A percentile compares a stretch with the other conserved stretches of the same genome.
These are phyloP conservation scores for Seriola rivoliana DNA, from an alignment of 2,113 vertebrate species.

Conservation along the genomic window DNA sequence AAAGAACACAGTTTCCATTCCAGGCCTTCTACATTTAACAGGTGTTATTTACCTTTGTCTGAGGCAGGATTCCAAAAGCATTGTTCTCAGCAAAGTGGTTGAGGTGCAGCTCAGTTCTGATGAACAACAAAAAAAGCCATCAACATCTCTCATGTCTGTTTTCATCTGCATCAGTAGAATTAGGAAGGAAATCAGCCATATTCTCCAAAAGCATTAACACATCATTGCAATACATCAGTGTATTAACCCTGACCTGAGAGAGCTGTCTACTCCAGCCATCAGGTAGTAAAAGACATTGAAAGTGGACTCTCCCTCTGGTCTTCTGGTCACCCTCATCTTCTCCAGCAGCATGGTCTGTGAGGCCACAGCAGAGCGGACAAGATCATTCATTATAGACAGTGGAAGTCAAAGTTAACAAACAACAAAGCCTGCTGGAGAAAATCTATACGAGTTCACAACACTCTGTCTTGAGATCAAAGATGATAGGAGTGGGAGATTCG, in stretches of 20 bases:
- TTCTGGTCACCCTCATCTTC: constrained; percentile 90
- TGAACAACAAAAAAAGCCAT: neutral
- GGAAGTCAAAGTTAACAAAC: neutral
- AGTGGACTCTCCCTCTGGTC: constrained; percentile 89
- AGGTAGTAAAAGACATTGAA: constrained; percentile 98
- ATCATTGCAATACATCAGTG: constrained; percentile 7
- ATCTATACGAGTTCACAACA: neutral
- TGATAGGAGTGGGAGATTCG: neutral
- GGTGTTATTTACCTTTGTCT: constrained; percentile 86
- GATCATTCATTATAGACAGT: neutral
- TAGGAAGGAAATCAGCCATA: neutral
- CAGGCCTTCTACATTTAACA: neutral
- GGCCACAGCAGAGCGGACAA: constrained; percentile 13
- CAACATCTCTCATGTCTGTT: neutral
- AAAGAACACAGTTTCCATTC: too few relatives aligned
- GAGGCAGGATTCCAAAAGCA: constrained; percentile 89
- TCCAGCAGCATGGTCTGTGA: constrained; percentile 95
- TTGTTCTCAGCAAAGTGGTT: constrained; percentile 95
- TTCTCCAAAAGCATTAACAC: neutral
- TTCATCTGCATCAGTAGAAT: neutral
- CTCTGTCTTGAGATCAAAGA: neutral
- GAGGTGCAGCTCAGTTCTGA: constrained; percentile 96
- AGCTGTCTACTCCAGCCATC: constrained; percentile 91
- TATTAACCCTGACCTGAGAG: constrained; percentile 87
- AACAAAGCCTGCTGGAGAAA: constrained; percentile 8